A percentile compares a stretch with the other conserved stretches of the same genome.
phyloP scores from a whole-genome alignment of 2,797 vertebrate species.

The Tangara arthus region DNA sequence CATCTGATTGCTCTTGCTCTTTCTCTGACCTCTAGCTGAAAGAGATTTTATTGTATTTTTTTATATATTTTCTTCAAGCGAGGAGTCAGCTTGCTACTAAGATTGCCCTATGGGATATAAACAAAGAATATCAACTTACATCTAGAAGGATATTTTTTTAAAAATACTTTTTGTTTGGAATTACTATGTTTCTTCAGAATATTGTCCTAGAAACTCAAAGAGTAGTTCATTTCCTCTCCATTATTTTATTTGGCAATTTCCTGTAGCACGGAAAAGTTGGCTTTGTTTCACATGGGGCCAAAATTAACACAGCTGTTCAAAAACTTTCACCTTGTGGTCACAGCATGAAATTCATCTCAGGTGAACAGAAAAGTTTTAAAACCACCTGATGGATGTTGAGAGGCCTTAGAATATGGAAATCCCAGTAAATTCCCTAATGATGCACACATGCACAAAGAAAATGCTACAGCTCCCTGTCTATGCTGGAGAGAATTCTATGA shows the following conservation, averaged over 20 bases:
- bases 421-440: background rate
- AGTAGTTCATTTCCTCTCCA: constrained; percentile 22
- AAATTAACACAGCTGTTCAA: constrained; percentile 55
- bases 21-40: constrained; percentile 27
- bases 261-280: background rate
- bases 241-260: constrained; percentile 61
- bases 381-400: background rate
- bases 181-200: constrained; percentile 11
- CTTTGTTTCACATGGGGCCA: constrained; percentile 1
- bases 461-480: background rate
- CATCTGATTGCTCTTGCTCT: background rate
- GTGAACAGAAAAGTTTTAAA: constrained; percentile 26
- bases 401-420: background rate
- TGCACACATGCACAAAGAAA: background rate
- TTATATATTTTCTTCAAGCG: background rate
- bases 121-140: background rate
- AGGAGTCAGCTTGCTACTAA: constrained; percentile 20
- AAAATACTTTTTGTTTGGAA: constrained; percentile 29
- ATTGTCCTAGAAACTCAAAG: constrained; percentile 40
- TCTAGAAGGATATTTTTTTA: background rate
- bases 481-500: background rate
- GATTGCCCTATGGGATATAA: background rate
- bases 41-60: background rate
- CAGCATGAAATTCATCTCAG: constrained; percentile 39
- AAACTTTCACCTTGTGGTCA: constrained; percentile 35